Evolutionary conservation across 2,797 vertebrate species (phyloP), one percentile per base, ranked within the genome.

Genomic region (Streptopelia turtur): DNA sequence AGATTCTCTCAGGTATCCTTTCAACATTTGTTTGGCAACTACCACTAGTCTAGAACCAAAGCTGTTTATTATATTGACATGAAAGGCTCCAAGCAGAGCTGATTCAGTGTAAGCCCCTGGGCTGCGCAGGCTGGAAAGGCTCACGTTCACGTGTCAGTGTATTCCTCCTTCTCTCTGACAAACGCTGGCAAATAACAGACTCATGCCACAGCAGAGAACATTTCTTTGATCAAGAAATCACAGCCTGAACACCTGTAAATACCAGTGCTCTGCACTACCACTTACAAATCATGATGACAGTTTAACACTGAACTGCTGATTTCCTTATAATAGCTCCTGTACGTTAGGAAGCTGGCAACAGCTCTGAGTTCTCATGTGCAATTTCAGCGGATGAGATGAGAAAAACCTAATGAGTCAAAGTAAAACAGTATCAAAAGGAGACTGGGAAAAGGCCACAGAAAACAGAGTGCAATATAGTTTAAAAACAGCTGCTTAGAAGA

Each of bases 271-370:
- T 55, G 41, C 80, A 66, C 56, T 33, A 81, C 63, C 91, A 87
- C 91, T 89, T 75, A 75, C 68, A 78, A 87, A 86, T 14, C 7
- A 55, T 50, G 70, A 39, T 69, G 91, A 92, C 83, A 90, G 78
- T 87, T 92, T 90, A 93, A 83, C 83, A 75, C 72, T 49, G 78
- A 95, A 95, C 69, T 84, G 64, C 84, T 84, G 93, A 97, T 3
- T 92, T 93, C 74, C 90, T 90, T 80, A 53, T 55, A 91, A 89
- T 95, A 97, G 96, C 91, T 98, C 93, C 80, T 95, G 50, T 30
- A 94, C 41, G 25, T 81, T 94, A 89, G 82, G 83, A 94, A 96
- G 65, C 43, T 86, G 81, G 89, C 45, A 92, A 96, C 81, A 25
- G 64, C 55, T 96, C 61, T n/a, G 50, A 86, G 80, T 94, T 95